phyloP scores from a whole-genome alignment of 2,888 invertebrate genomes.

The Cybosia mesomella region DNA sequence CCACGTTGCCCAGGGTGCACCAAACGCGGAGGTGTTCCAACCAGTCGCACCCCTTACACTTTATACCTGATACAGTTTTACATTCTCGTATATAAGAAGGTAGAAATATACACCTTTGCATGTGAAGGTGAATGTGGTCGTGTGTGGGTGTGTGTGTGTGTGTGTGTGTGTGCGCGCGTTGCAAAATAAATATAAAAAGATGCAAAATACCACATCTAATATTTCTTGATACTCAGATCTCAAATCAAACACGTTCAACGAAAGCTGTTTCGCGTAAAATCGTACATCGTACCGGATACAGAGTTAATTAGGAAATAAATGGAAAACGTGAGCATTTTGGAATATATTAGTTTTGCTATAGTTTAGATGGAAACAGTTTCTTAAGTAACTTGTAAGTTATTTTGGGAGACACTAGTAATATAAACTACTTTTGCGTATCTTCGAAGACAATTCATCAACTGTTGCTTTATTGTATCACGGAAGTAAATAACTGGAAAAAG shows the following conservation, averaged over 20 bases:
- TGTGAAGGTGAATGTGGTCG: too few species aligned
- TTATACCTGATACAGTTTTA: too few species aligned
- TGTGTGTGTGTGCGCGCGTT: too few species aligned
- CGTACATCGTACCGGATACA: conserved; percentile 42
- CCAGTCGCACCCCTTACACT: too few species aligned
- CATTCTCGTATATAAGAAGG: too few species aligned
- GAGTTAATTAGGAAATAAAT: conserved; percentile 65
- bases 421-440: neutral
- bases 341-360: conserved; percentile 36
- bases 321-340: conserved; percentile 52
- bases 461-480: neutral
- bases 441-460: too few species aligned
- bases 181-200: too few species aligned
- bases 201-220: conserved; percentile 34
- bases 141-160: too few species aligned
- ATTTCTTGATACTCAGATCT: conserved; percentile 10
- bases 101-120: too few species aligned
- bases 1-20: too few species aligned
- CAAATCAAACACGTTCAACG: conserved; percentile 49
- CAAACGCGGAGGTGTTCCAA: too few species aligned
- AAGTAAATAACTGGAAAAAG: neutral
- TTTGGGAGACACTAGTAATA: neutral
- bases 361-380: conserved; percentile 27
- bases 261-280: conserved; percentile 42
- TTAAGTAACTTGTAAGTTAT: conserved; percentile 13